Conservation (phyloP, 2,113 vertebrate species). For the Laterallus jamaicensis region DNA sequence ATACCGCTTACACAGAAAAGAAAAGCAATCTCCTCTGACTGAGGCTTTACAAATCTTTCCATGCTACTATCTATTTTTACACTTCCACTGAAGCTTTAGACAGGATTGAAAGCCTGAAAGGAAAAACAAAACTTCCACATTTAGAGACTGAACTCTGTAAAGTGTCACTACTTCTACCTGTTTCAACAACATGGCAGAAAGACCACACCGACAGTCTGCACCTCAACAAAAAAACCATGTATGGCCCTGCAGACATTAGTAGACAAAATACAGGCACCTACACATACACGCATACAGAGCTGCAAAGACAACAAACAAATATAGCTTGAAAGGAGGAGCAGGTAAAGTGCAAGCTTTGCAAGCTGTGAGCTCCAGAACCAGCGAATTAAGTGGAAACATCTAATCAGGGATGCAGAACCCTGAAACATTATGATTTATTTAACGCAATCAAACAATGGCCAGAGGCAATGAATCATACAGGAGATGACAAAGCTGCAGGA, state of each 20-base stretch:
- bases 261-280: background rate
- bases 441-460: background rate
- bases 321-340: background rate
- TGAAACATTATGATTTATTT: constrained; percentile 50
- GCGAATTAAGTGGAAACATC: constrained; percentile 50
- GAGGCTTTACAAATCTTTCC: background rate
- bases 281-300: background rate
- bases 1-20: background rate
- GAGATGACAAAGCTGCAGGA: constrained; percentile 44
- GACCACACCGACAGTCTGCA: background rate
- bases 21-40: background rate
- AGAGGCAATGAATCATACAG: background rate
- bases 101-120: background rate
- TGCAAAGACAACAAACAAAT: rapidly evolving
- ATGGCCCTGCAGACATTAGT: background rate
- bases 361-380: background rate
- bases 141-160: background rate
- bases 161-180: background rate
- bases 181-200: background rate
- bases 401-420: constrained; percentile 22
- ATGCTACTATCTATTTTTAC: background rate
- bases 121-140: background rate
- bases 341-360: constrained; percentile 4
- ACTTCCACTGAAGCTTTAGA: background rate
- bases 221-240: background rate